Conservation (phyloP, 2,797 vertebrate species). For the Characodon lateralis region DNA sequence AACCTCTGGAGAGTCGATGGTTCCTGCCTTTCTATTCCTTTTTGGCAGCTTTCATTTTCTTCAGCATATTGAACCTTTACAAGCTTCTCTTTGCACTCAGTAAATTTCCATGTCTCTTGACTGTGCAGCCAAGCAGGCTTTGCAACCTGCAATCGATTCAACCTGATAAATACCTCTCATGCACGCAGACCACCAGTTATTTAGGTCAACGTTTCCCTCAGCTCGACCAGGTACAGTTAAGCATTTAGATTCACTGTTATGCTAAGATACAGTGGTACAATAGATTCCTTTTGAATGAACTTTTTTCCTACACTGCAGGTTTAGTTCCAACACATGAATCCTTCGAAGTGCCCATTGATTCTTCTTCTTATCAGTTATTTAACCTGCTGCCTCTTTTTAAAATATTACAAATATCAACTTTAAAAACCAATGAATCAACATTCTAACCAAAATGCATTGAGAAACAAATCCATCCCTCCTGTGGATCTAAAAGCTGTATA, state of each 20-base stretch:
- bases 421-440: not conserved
- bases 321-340: slow-evolving; percentile 25
- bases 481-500: no score
- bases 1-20: not conserved
- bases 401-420: not conserved
- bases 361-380: not conserved
- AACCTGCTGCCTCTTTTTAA: not conserved
- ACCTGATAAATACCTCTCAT: slow-evolving; percentile 40
- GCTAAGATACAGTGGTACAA: slow-evolving; percentile 17
- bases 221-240: slow-evolving; percentile 11
- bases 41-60: slow-evolving; percentile 18
- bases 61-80: slow-evolving; percentile 31
- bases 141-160: slow-evolving; percentile 46
- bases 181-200: slow-evolving; percentile 36
- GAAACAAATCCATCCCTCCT: not conserved
- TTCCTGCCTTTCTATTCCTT: not conserved
- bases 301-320: slow-evolving; percentile 17
- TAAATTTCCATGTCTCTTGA: slow-evolving; percentile 52
- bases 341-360: not conserved
- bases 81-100: slow-evolving; percentile 34
- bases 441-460: not conserved
- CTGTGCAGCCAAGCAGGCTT: slow-evolving; percentile 33
- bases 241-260: slow-evolving; percentile 24
- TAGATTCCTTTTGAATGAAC: slow-evolving; percentile 43
- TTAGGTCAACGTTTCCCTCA: slow-evolving; percentile 21